These are phyloP conservation scores for Drosophila tanythrix DNA, from an alignment of 2,888 invertebrate species.

Conservation along the genomic window DNA sequence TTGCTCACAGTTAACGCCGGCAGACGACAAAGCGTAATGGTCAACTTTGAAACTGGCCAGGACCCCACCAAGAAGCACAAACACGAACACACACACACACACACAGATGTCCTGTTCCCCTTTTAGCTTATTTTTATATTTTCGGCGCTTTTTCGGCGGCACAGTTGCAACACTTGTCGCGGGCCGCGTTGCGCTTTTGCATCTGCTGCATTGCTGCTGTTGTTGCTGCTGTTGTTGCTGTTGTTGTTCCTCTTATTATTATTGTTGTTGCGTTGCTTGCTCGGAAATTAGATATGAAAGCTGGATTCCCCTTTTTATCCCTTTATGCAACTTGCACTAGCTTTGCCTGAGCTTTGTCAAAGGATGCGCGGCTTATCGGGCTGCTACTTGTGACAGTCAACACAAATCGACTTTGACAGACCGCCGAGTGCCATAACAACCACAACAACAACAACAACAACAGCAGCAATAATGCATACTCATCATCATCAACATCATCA, in stretches of 20 bases:
- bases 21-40: constrained; percentile 46
- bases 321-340: neutral
- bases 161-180: constrained; percentile 71
- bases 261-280: neutral
- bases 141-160: constrained; percentile 50
- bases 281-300: constrained; percentile 56
- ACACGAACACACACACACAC: neutral
- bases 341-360: constrained; percentile 34
- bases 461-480: neutral
- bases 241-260: constrained; percentile 13
- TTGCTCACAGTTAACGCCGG: constrained; percentile 20
- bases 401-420: constrained; percentile 74
- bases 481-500: constrained; percentile 13
- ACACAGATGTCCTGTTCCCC: constrained; percentile 58
- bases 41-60: constrained; percentile 25
- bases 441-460: constrained; percentile 25
- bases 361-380: constrained; percentile 59
- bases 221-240: constrained; percentile 4
- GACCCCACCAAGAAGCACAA: constrained; percentile 30
- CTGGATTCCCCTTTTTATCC: neutral
- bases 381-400: constrained; percentile 54
- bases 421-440: constrained; percentile 53
- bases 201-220: constrained; percentile 21
- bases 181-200: constrained; percentile 31
- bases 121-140: constrained; percentile 17